Evolutionary conservation across 37 sponge, comb jelly and placozoan species (phyloP), one percentile per base, ranked within the genome.

Genomic region (Spongilla lacustris): DNA sequence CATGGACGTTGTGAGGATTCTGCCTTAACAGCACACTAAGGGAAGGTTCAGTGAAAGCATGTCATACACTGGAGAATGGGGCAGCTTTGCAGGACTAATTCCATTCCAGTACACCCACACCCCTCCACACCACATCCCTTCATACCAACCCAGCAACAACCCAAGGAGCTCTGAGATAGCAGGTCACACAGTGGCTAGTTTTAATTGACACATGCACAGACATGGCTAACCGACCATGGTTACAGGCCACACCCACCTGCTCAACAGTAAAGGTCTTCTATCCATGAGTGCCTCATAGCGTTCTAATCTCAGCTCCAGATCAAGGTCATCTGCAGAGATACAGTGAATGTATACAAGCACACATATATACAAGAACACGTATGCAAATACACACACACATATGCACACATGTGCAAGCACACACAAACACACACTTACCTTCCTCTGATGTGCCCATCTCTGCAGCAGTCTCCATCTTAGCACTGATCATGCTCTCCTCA

Each of bases 1-100:
- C 99, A 46, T 96, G 86, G 23, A 98, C 97, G 79, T 98, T 98
- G 91, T 98, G 99, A 30, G 99, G 99, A 76, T 98, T 98, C 87
- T 98, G 99, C 32, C 99, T 75, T 36, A 98, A 72, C 68, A 98
- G 87, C n/a, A 98, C 99, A 88, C 95, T 93, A 46, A 46, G 46
- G 46, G 46, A 46, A 46, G 8, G 46, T 46, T 46, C 46, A 46
- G 8, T 46, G 8, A 46, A 8, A 46, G 46, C 8, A 46, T 46
- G 46, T 8, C 46, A 46, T 46, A n/a, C n/a, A n/a, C n/a, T n/a
- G n/a, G n/a, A n/a, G n/a, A n/a, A n/a, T n/a, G n/a, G n/a, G n/a
- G n/a, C n/a, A n/a, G n/a, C n/a, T n/a, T n/a, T n/a, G n/a, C n/a
- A n/a, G n/a, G n/a, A n/a, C n/a, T n/a, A n/a, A n/a, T n/a, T n/a